These are phyloP conservation scores for Echinometra lucunter DNA, from an alignment of 53 echinoderm and acorn worm genomes.

Conservation along the genomic window DNA sequence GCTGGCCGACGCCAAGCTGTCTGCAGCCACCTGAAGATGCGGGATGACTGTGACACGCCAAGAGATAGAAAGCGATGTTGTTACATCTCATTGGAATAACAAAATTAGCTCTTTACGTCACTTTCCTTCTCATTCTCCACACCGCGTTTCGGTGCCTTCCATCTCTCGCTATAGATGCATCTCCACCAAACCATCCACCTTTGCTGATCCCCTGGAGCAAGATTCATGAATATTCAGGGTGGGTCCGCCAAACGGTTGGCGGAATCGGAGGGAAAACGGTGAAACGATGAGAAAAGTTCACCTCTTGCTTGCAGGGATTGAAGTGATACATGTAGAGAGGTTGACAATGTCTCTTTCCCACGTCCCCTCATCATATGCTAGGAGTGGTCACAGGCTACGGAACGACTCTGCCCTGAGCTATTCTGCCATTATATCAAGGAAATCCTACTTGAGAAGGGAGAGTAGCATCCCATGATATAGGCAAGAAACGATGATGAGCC, in stretches of 20 bases:
- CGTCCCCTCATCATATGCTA: conserved; percentile 16
- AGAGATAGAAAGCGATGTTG: conserved; percentile 50
- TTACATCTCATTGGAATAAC: conserved; percentile 55
- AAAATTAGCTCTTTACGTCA: conserved; percentile 53
- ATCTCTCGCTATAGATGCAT: background rate
- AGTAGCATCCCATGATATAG: conserved; percentile 8
- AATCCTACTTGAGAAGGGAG: conserved; percentile 44
- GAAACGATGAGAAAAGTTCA: conserved; percentile 43
- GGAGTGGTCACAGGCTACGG: conserved; percentile 47
- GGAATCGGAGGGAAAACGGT: conserved; percentile 39
- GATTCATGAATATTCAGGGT: conserved; percentile 50
- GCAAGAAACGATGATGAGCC: background rate
- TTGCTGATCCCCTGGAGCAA: background rate
- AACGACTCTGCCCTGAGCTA: background rate
- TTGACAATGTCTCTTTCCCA: background rate
- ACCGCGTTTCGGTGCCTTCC: background rate
- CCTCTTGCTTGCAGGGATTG: conserved; percentile 27
- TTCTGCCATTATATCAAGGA: conserved; percentile 48
- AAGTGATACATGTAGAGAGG: conserved; percentile 39
- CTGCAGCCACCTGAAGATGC: conserved; percentile 54
- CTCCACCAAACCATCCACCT: background rate
- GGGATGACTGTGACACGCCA: conserved; percentile 28
- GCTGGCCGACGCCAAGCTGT: conserved; percentile 41
- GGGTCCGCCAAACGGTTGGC: conserved; percentile 14
- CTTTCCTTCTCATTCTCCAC: background rate